These are phyloP conservation scores for Chesias legatella DNA, from an alignment of 2,888 invertebrate genomes.

Conservation along the genomic window DNA sequence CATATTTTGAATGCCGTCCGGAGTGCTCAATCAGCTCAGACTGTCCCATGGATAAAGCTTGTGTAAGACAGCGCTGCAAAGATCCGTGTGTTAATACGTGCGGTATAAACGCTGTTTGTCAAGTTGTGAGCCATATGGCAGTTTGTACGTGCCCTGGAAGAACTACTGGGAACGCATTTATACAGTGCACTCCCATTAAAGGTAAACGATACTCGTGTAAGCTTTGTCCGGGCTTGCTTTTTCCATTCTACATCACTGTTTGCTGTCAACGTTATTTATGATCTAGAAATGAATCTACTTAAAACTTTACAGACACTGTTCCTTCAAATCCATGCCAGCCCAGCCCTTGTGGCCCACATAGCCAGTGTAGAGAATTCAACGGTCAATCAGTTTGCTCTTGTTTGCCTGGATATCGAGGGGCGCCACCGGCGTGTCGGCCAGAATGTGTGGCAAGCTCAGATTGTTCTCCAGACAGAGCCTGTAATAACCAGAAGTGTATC, in stretches of 20 bases:
- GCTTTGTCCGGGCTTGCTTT: too few relatives aligned
- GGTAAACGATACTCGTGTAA: constrained; percentile 45
- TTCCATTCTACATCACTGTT: too few relatives aligned
- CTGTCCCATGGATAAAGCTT: constrained; percentile 85
- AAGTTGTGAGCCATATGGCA: constrained; percentile 87
- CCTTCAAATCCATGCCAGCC: constrained; percentile 81
- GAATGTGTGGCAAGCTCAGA: constrained; percentile 87
- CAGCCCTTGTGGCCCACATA: constrained; percentile 83
- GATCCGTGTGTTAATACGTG: constrained; percentile 89
- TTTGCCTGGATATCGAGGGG: constrained; percentile 82
- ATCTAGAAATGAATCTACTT: constrained; percentile 1
- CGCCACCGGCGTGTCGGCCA: constrained; percentile 85
- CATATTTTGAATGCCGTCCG: constrained; percentile 85
- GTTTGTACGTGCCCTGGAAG: constrained; percentile 87
- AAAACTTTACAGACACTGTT: constrained; percentile 47
- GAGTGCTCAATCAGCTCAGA: constrained; percentile 88
- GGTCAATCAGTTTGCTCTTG: constrained; percentile 86
- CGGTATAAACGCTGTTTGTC: constrained; percentile 86
- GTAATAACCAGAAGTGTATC: constrained; percentile 85
- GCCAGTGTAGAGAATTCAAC: constrained; percentile 82
- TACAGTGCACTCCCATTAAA: constrained; percentile 81
- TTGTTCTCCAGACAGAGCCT: constrained; percentile 85
- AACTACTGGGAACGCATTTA: constrained; percentile 86
- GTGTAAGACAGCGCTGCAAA: constrained; percentile 85
- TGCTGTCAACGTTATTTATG: background rate